These are phyloP conservation scores for Strix uralensis DNA, from an alignment of 2,113 vertebrate species.

Conservation along the genomic window DNA sequence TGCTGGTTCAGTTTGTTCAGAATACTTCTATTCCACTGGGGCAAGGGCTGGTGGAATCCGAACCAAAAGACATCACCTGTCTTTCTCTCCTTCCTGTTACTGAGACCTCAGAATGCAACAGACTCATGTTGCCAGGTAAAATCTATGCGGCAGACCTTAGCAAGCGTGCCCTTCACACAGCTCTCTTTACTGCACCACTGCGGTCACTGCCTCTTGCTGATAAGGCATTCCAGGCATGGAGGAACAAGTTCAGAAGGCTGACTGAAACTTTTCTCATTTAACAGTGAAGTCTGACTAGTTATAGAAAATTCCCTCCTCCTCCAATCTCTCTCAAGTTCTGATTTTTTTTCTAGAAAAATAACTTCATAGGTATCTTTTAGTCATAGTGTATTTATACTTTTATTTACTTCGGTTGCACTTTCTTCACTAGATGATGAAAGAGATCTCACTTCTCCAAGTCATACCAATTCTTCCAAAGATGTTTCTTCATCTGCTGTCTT, in stretches of 20 bases:
- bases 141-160: neutral
- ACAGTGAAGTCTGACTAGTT: neutral
- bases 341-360: neutral
- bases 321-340: neutral
- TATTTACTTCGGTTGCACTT: constrained; percentile 10
- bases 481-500: constrained; percentile 75
- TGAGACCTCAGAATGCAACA: constrained; percentile 87
- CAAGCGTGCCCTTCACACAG: neutral
- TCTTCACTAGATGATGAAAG: constrained; percentile 74
- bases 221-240: neutral
- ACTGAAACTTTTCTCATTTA: neutral
- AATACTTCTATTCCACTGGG: constrained; percentile 95
- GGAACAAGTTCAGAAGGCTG: neutral
- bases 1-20: constrained; percentile 99
- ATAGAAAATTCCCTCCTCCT: neutral
- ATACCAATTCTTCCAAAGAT: constrained; percentile 74
- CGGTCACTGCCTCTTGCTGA: neutral
- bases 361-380: neutral
- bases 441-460: constrained; percentile 66
- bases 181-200: neutral
- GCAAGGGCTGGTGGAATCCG: constrained; percentile 88
- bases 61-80: constrained; percentile 86
- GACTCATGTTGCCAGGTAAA: constrained; percentile 91
- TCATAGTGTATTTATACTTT: neutral
- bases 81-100: constrained; percentile 87